These are phyloP conservation scores for Lasioglossum morio DNA, from an alignment of 2,888 invertebrate genomes.

Conservation along the genomic window DNA sequence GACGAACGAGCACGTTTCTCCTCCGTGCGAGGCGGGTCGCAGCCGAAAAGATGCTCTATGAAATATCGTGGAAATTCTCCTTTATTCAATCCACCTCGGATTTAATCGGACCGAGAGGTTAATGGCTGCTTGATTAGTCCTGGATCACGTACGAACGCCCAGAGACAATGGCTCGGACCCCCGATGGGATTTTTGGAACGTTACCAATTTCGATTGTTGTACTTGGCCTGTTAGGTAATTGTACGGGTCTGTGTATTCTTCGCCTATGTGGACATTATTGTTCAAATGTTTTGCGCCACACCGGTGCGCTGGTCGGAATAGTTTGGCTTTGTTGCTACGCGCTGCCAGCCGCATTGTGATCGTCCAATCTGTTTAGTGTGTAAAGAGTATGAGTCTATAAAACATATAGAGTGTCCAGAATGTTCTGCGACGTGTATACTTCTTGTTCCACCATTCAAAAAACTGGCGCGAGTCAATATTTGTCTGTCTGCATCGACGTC, in stretches of 20 bases:
- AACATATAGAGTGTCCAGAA: too few relatives aligned
- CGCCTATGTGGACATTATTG: background rate
- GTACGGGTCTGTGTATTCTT: background rate
- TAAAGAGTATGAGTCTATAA: background rate
- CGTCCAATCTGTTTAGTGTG: background rate
- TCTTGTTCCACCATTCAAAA: too few relatives aligned
- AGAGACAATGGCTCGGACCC: background rate
- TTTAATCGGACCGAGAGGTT: background rate
- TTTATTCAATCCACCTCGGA: slow-evolving; percentile 44
- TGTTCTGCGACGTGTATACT: too few relatives aligned
- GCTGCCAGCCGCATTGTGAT: background rate
- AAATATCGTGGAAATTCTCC: slow-evolving; percentile 50
- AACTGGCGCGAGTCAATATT: too few relatives aligned
- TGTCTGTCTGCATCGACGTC: too few relatives aligned
- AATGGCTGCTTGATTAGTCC: slow-evolving; percentile 8
- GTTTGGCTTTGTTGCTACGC: background rate
- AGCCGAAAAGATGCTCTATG: slow-evolving; percentile 22
- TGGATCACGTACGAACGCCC: slow-evolving; percentile 5
- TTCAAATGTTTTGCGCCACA: background rate
- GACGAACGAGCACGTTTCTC: slow-evolving; percentile 48
- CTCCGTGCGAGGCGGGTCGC: background rate
- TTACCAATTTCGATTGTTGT: background rate
- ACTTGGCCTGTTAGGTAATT: background rate
- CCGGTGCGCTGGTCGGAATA: background rate
- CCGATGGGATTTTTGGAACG: background rate